A percentile compares a stretch with the other conserved stretches of the same genome.
Evolutionary conservation across 2,888 invertebrate genomes (phyloP).

Genomic region (Globia sparganii): DNA sequence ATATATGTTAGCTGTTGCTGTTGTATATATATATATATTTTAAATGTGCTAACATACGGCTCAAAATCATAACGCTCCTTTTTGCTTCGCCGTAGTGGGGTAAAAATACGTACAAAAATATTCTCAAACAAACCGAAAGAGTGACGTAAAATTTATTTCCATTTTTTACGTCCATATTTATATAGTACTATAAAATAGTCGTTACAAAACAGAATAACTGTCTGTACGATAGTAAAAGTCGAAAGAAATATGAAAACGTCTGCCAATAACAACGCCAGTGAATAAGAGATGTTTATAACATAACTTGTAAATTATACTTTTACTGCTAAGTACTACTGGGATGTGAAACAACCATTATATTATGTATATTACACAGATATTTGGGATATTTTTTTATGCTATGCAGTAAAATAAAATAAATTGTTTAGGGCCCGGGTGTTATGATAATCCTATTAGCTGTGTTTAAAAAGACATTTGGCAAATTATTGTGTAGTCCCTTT

Average conservation of each 20-base stretch:
- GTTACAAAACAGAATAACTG: constrained; percentile 59
- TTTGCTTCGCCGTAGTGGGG: too few relatives aligned
- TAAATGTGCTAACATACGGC: too few relatives aligned
- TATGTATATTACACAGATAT: constrained; percentile 33
- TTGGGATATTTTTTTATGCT: constrained; percentile 33
- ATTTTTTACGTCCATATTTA: constrained; percentile 59
- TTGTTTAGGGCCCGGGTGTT: constrained; percentile 6
- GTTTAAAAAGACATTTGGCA: constrained; percentile 35
- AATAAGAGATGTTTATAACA: constrained; percentile 62
- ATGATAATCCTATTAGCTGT: constrained; percentile 35
- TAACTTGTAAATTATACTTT: constrained; percentile 60
- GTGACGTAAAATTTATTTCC: constrained; percentile 51
- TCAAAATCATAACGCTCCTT: too few relatives aligned
- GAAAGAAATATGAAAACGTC: constrained; percentile 66
- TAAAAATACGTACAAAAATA: constrained; percentile 16
- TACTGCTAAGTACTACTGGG: constrained; percentile 47
- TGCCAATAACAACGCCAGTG: constrained; percentile 63
- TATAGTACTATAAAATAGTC: constrained; percentile 55
- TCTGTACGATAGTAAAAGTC: constrained; percentile 59
- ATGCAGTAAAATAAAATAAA: constrained; percentile 31
- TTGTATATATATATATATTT: too few relatives aligned
- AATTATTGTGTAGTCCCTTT: constrained; percentile 10
- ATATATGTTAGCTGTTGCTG: too few relatives aligned
- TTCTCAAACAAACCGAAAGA: constrained; percentile 42
- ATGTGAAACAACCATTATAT: constrained; percentile 32